Evolutionary conservation across 2,113 vertebrate genomes (phyloP).

Genomic region (Enhydra lutris): DNA sequence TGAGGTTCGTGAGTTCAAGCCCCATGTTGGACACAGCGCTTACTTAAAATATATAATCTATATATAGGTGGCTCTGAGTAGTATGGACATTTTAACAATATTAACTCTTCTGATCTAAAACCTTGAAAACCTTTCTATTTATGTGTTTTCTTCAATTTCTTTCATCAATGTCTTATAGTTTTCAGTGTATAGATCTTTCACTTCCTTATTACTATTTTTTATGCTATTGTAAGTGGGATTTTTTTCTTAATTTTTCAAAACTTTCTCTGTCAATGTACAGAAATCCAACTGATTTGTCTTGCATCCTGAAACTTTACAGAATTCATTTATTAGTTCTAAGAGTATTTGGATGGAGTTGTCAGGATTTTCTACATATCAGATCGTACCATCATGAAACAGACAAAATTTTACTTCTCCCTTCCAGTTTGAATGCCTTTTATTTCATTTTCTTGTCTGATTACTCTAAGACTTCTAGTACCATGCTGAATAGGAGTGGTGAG

Average conservation of each 20-base stretch:
- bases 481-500: background rate
- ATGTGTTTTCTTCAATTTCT: background rate
- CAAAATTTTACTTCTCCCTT: background rate
- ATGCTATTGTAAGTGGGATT: background rate
- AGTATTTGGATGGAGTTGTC: background rate
- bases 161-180: background rate
- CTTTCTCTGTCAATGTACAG: background rate
- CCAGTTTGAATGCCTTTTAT: background rate
- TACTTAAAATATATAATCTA: background rate
- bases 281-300: background rate
- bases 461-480: background rate
- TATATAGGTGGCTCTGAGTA: background rate
- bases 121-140: background rate
- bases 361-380: background rate
- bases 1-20: background rate
- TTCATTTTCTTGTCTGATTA: background rate
- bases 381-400: background rate
- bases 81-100: background rate
- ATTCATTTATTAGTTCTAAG: background rate
- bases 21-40: background rate
- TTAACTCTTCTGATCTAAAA: background rate
- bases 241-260: background rate
- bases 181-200: background rate
- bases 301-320: background rate
- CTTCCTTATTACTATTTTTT: background rate